Evolutionary conservation across 2,888 invertebrate species (phyloP).

Genomic region (Pyrrhia umbra): DNA sequence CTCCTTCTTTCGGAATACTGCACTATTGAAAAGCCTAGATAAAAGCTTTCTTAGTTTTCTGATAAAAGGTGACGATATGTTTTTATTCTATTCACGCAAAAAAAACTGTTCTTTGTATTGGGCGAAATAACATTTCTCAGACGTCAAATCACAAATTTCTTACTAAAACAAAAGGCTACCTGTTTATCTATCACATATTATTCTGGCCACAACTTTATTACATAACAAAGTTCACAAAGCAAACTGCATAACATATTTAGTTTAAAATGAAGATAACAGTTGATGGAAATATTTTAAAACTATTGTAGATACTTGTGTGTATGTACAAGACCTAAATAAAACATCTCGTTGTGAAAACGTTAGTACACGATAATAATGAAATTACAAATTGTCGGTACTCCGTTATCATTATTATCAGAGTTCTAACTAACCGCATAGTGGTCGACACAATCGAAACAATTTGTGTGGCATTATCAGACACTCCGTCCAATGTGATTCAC

Average conservation of each 20-base stretch:
- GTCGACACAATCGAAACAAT: slow-evolving; percentile 46
- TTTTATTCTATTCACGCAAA: too few species aligned
- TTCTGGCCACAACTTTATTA: too few species aligned
- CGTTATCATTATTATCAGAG: slow-evolving; percentile 74
- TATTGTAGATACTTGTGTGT: slow-evolving; percentile 6
- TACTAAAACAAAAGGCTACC: too few species aligned
- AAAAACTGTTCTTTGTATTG: too few species aligned
- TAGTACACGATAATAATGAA: slow-evolving; percentile 51
- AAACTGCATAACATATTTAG: too few species aligned
- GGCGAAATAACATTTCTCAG: background rate
- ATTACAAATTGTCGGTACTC: slow-evolving; percentile 66
- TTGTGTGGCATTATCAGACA: slow-evolving; percentile 48
- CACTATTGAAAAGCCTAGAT: too few species aligned
- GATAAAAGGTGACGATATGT: too few species aligned
- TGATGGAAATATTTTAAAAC: slow-evolving; percentile 7
- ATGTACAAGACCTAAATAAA: slow-evolving; percentile 49
- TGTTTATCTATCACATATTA: too few species aligned
- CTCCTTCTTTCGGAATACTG: too few species aligned
- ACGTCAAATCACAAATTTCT: background rate
- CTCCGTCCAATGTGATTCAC: slow-evolving; percentile 42
- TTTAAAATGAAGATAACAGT: slow-evolving; percentile 2
- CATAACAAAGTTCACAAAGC: background rate
- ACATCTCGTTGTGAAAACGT: slow-evolving; percentile 41
- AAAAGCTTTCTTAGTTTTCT: too few species aligned
- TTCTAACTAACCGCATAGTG: slow-evolving; percentile 66